phyloP scores from a whole-genome alignment of 2,888 invertebrate species.

The Ptilodon capucinus region DNA sequence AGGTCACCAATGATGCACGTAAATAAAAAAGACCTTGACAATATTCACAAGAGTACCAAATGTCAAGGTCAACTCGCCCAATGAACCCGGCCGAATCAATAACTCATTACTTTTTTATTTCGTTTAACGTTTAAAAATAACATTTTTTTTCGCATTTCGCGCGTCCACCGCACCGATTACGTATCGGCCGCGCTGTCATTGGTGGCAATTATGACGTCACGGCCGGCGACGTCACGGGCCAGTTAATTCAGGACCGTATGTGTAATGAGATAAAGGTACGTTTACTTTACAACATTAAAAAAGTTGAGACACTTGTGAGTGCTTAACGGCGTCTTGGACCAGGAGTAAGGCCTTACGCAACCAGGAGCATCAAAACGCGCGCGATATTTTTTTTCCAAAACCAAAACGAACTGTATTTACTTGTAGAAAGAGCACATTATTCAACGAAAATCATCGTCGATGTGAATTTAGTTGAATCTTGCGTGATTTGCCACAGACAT shows the following conservation, averaged over 20 bases:
- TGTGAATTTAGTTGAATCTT: too few relatives aligned
- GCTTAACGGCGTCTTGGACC: too few relatives aligned
- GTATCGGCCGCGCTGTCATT: neutral
- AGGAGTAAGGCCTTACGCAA: too few relatives aligned
- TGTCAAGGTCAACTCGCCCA: slow-evolving; percentile 40
- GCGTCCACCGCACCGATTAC: slow-evolving; percentile 40
- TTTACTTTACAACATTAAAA: too few relatives aligned
- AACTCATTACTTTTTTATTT: slow-evolving; percentile 65
- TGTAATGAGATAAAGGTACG: too few relatives aligned
- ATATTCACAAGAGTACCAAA: neutral
- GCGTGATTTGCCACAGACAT: too few relatives aligned
- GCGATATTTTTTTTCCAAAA: too few relatives aligned
- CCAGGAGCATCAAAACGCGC: too few relatives aligned
- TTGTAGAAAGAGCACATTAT: too few relatives aligned
- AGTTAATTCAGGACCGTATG: neutral
- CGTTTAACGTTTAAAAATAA: slow-evolving; percentile 51
- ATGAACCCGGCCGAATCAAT: slow-evolving; percentile 55
- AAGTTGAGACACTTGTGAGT: too few relatives aligned
- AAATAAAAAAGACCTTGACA: neutral
- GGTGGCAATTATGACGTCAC: neutral
- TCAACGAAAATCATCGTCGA: too few relatives aligned
- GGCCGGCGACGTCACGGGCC: neutral
- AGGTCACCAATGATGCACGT: neutral
- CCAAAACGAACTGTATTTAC: too few relatives aligned
- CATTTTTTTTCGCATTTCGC: slow-evolving; percentile 51